A percentile compares a stretch with the other conserved stretches of the same genome.
phyloP scores from a whole-genome alignment of 1,140 invertebrate genomes.

The Ephestia elutella region DNA sequence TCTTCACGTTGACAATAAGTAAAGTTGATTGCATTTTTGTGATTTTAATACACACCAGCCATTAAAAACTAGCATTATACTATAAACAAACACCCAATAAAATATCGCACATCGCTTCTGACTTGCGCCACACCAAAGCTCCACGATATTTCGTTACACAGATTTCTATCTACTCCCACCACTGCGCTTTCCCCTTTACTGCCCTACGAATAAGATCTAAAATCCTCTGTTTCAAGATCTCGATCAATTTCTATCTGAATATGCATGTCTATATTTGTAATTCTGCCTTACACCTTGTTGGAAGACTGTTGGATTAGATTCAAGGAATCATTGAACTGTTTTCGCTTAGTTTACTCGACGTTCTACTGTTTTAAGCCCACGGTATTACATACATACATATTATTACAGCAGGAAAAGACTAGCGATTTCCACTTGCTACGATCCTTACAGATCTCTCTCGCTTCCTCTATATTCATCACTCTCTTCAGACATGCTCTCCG shows the following conservation, averaged over 20 bases:
- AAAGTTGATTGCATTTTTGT: no score
- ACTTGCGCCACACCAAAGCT: background rate
- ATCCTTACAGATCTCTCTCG: no score
- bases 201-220: background rate
- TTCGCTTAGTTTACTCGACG: background rate
- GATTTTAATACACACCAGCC: no score
- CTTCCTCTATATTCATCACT: no score
- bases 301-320: background rate
- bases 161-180: background rate
- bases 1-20: no score
- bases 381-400: no score
- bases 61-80: no score
- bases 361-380: no score
- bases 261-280: background rate
- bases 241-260: constrained; percentile 3
- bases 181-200: background rate
- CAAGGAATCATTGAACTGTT: background rate
- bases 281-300: background rate
- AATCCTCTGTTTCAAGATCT: background rate
- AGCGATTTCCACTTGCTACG: no score
- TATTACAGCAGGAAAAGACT: no score
- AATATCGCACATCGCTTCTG: background rate
- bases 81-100: no score
- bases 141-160: background rate
- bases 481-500: no score